phyloP scores from a whole-genome alignment of 2,888 invertebrate genomes.

The Epinotia brunnichana region DNA sequence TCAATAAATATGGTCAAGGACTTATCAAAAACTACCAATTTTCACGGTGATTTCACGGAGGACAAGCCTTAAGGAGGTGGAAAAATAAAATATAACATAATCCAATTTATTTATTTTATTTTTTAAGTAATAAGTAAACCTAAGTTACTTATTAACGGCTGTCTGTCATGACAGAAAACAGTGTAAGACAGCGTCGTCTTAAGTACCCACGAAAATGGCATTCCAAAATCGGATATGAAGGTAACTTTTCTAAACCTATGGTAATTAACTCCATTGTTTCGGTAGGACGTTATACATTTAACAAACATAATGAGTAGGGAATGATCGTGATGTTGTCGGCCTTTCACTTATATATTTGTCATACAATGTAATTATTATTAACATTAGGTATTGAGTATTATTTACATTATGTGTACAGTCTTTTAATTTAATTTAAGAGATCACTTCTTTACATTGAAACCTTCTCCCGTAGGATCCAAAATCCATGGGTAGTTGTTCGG shows the following conservation, averaged over 20 bases:
- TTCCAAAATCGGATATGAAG: not conserved
- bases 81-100: conserved; percentile 13
- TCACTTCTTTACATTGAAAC: conserved; percentile 92
- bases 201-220: conserved; percentile 28
- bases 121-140: conserved; percentile 59
- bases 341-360: conserved; percentile 58
- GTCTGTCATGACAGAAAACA: conserved; percentile 54
- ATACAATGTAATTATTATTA: conserved; percentile 62
- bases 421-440: conserved; percentile 79
- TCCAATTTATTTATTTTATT: conserved; percentile 52
- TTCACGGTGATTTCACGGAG: no score
- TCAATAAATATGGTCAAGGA: no score
- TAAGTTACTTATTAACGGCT: conserved; percentile 59
- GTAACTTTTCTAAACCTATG: not conserved
- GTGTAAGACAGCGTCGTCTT: conserved; percentile 52
- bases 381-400: conserved; percentile 79
- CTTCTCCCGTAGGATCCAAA: conserved; percentile 96
- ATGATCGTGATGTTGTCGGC: conserved; percentile 53
- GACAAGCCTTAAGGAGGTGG: not conserved
- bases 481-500: conserved; percentile 98
- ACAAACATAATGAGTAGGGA: conserved; percentile 41
- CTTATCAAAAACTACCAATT: no score
- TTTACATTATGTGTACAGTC: conserved; percentile 82
- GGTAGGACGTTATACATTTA: conserved; percentile 13
- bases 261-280: not conserved